These are phyloP conservation scores for Mimachlamys varia DNA, from an alignment of 2,888 invertebrate species.

Conservation along the genomic window DNA sequence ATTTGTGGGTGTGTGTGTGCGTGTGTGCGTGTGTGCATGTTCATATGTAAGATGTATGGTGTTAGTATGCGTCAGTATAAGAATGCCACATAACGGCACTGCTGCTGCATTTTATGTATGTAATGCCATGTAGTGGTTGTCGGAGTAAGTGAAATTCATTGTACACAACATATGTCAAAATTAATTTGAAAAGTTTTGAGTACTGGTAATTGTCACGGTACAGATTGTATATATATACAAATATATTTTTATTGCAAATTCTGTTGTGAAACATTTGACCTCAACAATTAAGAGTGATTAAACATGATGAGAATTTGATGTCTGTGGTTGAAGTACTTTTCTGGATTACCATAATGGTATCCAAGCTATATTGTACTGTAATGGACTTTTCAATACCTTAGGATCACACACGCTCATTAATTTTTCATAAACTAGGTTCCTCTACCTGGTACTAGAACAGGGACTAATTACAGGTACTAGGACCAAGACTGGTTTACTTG, in stretches of 20 bases:
- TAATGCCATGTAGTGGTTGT: not conserved
- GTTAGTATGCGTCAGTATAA: not conserved
- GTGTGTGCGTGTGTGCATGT: not conserved
- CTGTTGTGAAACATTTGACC: conserved; percentile 18
- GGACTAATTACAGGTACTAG: too few relatives aligned
- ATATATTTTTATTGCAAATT: not conserved
- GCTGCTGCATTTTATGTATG: not conserved
- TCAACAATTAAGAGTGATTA: not conserved
- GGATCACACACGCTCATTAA: not conserved
- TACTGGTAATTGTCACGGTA: not conserved
- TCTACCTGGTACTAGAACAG: not conserved
- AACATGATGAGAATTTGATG: too few relatives aligned
- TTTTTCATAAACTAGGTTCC: not conserved
- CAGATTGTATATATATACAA: not conserved
- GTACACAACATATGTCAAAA: not conserved
- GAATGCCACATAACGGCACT: not conserved
- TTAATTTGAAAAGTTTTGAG: not conserved
- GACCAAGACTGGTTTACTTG: too few relatives aligned
- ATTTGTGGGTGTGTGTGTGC: not conserved
- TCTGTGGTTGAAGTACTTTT: too few relatives aligned
- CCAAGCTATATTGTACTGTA: not conserved
- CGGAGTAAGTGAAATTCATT: not conserved
- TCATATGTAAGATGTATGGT: not conserved
- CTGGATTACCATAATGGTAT: too few relatives aligned
- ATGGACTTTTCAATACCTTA: not conserved